Evolutionary conservation across 2,888 invertebrate species (phyloP).

Genomic region (Heliconius aoede): DNA sequence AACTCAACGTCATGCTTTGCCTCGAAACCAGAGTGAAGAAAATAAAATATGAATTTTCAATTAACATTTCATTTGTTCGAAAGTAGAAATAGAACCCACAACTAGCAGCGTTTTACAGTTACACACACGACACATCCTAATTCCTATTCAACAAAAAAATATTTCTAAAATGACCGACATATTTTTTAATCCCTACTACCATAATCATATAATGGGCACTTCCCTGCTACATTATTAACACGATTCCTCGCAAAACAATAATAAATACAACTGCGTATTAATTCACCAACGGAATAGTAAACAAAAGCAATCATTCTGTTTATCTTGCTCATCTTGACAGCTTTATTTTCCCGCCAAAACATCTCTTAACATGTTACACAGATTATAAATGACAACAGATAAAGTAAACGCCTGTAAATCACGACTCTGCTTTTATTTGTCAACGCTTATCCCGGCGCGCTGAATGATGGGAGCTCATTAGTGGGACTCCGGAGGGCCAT

Average conservation of each 20-base stretch:
- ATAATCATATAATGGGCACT: neutral
- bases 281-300: constrained; percentile 14
- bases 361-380: constrained; percentile 29
- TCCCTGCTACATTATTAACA: neutral
- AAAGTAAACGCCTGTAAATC: constrained; percentile 60
- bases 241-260: neutral
- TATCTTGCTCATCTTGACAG: constrained; percentile 23
- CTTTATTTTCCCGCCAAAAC: constrained; percentile 34
- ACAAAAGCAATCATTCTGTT: constrained; percentile 25
- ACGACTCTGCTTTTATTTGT: constrained; percentile 74
- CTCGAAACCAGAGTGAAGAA: neutral
- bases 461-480: constrained; percentile 75
- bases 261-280: neutral
- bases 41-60: too few species aligned
- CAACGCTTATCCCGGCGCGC: constrained; percentile 70
- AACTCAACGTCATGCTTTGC: too few species aligned
- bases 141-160: neutral
- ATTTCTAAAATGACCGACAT: neutral
- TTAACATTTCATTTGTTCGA: too few species aligned
- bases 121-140: too few species aligned
- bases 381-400: constrained; percentile 37
- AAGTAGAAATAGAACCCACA: too few species aligned
- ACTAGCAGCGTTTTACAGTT: too few species aligned
- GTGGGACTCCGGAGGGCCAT: constrained; percentile 66
- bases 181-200: too few species aligned